Evolutionary conservation across 2,113 vertebrate genomes (phyloP).

Genomic region (Pimephales promelas): DNA sequence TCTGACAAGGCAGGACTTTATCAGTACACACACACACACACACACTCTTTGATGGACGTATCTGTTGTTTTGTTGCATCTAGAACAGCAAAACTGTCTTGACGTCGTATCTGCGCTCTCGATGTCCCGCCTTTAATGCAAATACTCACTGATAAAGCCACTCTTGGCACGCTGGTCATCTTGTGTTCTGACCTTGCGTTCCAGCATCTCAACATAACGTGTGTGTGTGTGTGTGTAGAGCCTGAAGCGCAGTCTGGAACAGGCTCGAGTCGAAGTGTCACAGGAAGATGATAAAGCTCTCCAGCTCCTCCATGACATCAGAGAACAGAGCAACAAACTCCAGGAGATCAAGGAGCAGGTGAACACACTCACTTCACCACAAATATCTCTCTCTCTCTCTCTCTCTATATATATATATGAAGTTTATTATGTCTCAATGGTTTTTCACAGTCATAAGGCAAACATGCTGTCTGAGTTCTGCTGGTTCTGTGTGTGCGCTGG

Average conservation of each 20-base stretch:
- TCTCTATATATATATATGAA: background rate
- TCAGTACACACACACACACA: background rate
- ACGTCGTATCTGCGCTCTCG: background rate
- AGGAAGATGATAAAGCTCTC: constrained; percentile 98
- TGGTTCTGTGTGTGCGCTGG: background rate
- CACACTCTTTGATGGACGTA: background rate
- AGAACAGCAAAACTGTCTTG: background rate
- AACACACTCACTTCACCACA: background rate
- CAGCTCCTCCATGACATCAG: constrained; percentile 98
- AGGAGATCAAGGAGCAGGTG: constrained; percentile 99
- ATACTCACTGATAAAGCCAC: background rate
- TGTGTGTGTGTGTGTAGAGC: constrained; percentile 79
- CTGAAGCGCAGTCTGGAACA: constrained; percentile 98
- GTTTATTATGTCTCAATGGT: background rate
- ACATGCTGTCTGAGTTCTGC: background rate
- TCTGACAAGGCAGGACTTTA: background rate
- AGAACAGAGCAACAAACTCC: constrained; percentile 97
- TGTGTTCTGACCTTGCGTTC: background rate
- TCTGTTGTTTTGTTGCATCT: background rate
- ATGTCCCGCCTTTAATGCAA: background rate
- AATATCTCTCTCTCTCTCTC: no score
- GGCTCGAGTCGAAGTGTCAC: constrained; percentile 97
- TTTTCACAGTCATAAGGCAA: background rate
- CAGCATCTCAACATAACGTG: background rate
- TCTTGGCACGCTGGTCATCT: background rate